Percentiles rank a stretch among this genome's conserved stretches.
Conservation (phyloP, 2,888 invertebrate genomes). For the Campoletis raptor region DNA sequence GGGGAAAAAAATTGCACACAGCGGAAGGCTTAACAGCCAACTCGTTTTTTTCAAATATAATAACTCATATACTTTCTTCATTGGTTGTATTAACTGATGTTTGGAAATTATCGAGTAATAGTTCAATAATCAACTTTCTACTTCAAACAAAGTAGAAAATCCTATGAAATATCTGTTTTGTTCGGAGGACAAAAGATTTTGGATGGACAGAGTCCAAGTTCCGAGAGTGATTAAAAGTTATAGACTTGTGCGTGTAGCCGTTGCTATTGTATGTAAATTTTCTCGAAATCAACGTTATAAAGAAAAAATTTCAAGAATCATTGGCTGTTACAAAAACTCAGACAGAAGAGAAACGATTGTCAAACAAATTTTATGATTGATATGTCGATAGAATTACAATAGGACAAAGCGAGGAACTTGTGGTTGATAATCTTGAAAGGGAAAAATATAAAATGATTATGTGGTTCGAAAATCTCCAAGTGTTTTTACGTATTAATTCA, state of each 20-base stretch:
- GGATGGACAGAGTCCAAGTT: conserved; percentile 70
- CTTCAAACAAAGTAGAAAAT: conserved; percentile 44
- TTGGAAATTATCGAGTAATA: not conserved
- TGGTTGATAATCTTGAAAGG: not conserved
- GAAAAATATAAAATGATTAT: not conserved
- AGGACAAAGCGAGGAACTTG: not conserved
- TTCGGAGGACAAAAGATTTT: conserved; percentile 62
- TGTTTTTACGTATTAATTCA: not conserved
- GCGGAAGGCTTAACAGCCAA: too few species aligned
- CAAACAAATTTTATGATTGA: conserved; percentile 68
- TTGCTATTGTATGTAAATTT: conserved; percentile 73
- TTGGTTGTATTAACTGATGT: not conserved
- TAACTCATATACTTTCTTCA: not conserved
- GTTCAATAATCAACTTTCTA: not conserved
- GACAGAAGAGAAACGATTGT: conserved; percentile 61
- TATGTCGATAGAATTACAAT: conserved; percentile 16
- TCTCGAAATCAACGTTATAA: conserved; percentile 74
- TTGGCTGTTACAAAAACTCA: conserved; percentile 68
- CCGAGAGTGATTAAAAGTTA: conserved; percentile 71
- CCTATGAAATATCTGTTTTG: conserved; percentile 74
- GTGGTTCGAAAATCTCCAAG: not conserved
- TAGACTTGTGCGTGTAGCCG: conserved; percentile 68
- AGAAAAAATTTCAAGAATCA: conserved; percentile 71
- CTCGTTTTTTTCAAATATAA: not conserved
- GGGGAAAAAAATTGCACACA: too few species aligned